Conservation (phyloP, 1,140 invertebrate genomes). For the Argopecten irradians region DNA sequence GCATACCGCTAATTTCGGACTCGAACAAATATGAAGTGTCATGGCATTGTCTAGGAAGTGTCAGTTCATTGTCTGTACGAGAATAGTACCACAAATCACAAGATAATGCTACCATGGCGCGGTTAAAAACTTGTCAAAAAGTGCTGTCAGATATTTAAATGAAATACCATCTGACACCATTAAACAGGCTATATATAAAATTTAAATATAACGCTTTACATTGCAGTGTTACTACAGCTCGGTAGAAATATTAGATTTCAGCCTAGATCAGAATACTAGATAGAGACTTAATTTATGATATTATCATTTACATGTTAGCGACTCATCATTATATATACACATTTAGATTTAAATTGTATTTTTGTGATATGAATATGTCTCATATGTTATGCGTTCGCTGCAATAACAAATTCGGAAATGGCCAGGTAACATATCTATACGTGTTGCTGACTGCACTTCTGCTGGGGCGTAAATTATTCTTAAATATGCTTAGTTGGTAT, state of each 20-base stretch:
- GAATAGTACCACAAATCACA: not conserved
- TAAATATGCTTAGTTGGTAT: not conserved
- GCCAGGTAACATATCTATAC: not conserved
- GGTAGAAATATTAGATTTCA: conserved; percentile 3
- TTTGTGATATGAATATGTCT: not conserved
- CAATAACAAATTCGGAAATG: not conserved
- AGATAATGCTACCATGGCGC: not conserved
- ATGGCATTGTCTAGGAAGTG: not conserved
- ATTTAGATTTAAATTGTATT: conserved; percentile 19
- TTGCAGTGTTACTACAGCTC: not conserved
- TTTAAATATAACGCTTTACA: conserved; percentile 11
- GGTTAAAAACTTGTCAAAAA: conserved; percentile 10
- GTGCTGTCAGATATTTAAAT: conserved; percentile 6
- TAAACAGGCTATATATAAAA: not conserved
- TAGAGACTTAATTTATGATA: not conserved
- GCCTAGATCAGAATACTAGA: not conserved
- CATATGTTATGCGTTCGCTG: not conserved
- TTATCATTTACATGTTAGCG: not conserved
- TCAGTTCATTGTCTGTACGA: not conserved
- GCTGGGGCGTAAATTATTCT: not conserved
- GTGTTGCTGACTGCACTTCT: not conserved
- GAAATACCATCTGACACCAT: not conserved
- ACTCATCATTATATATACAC: conserved; percentile 18
- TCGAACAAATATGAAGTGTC: conserved; percentile 9
- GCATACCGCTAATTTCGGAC: conserved; percentile 1